These are phyloP conservation scores for Oreochromis mossambicus DNA, from an alignment of 2,797 vertebrate species.

Conservation along the genomic window DNA sequence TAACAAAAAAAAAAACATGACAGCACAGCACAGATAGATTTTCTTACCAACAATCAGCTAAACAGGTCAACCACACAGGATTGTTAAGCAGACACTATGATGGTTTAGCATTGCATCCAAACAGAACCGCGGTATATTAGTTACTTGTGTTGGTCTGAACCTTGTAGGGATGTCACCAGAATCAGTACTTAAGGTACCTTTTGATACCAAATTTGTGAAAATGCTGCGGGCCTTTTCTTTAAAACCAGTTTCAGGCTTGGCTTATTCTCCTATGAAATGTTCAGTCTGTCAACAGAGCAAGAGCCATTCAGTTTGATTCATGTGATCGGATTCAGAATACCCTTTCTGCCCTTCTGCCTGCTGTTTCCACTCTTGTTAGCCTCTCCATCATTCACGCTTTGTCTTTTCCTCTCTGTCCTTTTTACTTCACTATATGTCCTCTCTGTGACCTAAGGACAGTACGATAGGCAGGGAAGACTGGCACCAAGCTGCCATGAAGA, in stretches of 20 bases:
- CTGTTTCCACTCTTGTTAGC: slow-evolving; percentile 12
- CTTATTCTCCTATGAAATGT: not conserved
- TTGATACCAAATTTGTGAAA: not conserved
- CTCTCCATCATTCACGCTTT: slow-evolving; percentile 28
- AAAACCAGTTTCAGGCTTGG: slow-evolving; percentile 12
- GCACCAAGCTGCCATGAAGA: slow-evolving; percentile 12
- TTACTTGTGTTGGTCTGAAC: not conserved
- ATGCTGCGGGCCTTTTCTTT: accelerated
- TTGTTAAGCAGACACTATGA: not conserved
- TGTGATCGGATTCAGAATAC: not conserved
- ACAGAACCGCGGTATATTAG: not conserved
- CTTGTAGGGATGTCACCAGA: not conserved
- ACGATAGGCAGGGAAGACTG: not conserved
- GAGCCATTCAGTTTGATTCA: slow-evolving; percentile 21
- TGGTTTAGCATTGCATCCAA: not conserved
- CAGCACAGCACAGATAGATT: not conserved
- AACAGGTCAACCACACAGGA: not conserved
- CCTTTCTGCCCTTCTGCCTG: slow-evolving; percentile 3
- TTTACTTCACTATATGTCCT: slow-evolving; percentile 29
- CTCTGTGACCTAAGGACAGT: slow-evolving; percentile 15
- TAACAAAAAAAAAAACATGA: not conserved
- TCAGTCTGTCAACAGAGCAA: not conserved
- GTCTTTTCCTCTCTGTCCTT: not conserved
- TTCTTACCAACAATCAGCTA: not conserved
- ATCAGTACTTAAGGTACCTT: accelerated